A percentile compares a stretch with the other conserved stretches of the same genome.
Evolutionary conservation across 2,797 vertebrate species (phyloP).

Genomic region (Simalia tracyae): DNA sequence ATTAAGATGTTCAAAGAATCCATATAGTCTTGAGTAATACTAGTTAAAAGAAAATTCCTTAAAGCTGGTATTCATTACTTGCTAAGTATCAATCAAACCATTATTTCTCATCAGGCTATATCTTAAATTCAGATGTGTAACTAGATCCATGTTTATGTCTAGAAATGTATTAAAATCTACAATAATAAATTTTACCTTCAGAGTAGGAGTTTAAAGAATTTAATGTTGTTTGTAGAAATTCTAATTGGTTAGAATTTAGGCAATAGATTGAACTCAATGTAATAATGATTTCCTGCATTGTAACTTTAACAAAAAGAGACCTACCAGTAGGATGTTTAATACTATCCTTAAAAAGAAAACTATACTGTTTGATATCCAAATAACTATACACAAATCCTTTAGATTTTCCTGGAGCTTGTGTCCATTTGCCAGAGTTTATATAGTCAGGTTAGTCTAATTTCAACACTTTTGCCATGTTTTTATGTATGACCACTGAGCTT

Average conservation of each 20-base stretch:
- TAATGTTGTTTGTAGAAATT: not conserved
- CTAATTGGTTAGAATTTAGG: not conserved
- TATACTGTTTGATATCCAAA: too few species aligned
- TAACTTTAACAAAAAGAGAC: too few species aligned
- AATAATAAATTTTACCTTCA: not conserved
- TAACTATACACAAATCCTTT: not conserved
- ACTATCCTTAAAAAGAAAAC: too few species aligned
- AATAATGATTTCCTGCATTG: not conserved
- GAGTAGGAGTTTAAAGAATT: not conserved
- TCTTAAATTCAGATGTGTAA: not conserved
- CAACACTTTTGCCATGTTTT: not conserved
- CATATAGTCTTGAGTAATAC: not conserved
- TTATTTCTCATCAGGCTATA: not conserved
- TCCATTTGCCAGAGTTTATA: not conserved
- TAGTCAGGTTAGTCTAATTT: not conserved
- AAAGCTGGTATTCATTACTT: not conserved
- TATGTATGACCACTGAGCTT: not conserved
- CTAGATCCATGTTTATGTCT: not conserved
- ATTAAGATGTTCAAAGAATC: not conserved
- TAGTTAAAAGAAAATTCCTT: not conserved
- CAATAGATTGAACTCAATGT: not conserved
- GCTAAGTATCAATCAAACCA: not conserved
- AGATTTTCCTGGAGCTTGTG: not conserved
- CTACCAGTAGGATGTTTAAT: too few species aligned
- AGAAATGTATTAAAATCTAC: not conserved